These are phyloP conservation scores for Nettapus auritus DNA, from an alignment of 2,113 vertebrate species.

Conservation along the genomic window DNA sequence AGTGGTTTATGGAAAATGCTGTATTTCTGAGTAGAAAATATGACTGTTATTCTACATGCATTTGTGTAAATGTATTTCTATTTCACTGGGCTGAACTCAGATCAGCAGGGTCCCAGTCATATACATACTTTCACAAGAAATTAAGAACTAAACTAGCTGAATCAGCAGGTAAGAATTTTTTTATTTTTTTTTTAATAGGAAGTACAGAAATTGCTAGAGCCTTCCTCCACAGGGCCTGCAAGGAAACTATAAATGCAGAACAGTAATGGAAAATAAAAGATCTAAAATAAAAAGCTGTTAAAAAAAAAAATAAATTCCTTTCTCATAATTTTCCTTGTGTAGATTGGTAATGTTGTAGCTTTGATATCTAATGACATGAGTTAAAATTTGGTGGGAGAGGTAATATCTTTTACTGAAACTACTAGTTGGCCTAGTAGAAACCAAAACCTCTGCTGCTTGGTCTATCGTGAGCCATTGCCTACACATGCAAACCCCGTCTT, in stretches of 20 bases:
- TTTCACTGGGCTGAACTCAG: neutral
- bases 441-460: neutral
- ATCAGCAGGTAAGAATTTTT: neutral
- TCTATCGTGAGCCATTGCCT: neutral
- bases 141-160: neutral
- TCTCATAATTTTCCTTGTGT: neutral
- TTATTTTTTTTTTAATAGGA: neutral
- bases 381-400: neutral
- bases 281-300: neutral
- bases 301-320: neutral
- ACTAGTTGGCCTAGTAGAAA: neutral
- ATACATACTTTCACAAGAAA: neutral
- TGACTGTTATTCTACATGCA: neutral
- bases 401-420: neutral
- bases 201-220: neutral
- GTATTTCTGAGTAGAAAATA: neutral
- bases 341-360: neutral
- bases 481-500: neutral
- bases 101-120: neutral
- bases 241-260: neutral
- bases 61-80: neutral
- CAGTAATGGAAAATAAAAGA: neutral
- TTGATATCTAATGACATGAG: neutral
- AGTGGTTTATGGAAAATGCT: neutral
- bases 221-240: neutral